phyloP scores from a whole-genome alignment of 2,113 vertebrate species.

The Lepus americanus region DNA sequence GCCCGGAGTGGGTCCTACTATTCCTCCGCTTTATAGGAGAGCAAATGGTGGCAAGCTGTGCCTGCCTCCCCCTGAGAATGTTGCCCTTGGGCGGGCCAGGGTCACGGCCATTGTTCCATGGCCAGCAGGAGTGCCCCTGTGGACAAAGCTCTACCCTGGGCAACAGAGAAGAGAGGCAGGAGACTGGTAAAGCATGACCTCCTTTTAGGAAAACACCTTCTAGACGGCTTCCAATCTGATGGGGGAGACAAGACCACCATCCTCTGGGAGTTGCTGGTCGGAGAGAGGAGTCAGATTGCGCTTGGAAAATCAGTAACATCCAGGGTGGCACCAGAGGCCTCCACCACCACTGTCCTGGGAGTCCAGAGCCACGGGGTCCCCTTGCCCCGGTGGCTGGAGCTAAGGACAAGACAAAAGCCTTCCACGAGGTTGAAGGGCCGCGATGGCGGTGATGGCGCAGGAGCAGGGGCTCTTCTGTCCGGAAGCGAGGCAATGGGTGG shows the following conservation, averaged over 20 bases:
- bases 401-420: background rate
- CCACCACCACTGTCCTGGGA: background rate
- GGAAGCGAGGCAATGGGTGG: background rate
- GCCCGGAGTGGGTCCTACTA: background rate
- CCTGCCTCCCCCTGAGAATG: background rate
- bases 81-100: background rate
- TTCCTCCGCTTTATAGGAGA: background rate
- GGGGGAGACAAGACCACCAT: background rate
- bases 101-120: background rate
- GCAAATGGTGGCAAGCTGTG: background rate
- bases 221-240: background rate
- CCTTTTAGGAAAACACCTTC: background rate
- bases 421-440: background rate
- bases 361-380: background rate
- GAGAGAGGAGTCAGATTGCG: background rate
- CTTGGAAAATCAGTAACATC: background rate
- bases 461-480: background rate
- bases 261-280: background rate
- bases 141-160: background rate
- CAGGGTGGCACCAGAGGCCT: background rate
- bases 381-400: background rate
- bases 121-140: background rate
- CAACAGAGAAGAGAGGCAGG: background rate
- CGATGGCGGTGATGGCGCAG: too few species aligned
- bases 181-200: fast-evolving